Evolutionary conservation across 2,113 vertebrate species (phyloP), one percentile per base, ranked within the genome.

Genomic region (Fulica atra): DNA sequence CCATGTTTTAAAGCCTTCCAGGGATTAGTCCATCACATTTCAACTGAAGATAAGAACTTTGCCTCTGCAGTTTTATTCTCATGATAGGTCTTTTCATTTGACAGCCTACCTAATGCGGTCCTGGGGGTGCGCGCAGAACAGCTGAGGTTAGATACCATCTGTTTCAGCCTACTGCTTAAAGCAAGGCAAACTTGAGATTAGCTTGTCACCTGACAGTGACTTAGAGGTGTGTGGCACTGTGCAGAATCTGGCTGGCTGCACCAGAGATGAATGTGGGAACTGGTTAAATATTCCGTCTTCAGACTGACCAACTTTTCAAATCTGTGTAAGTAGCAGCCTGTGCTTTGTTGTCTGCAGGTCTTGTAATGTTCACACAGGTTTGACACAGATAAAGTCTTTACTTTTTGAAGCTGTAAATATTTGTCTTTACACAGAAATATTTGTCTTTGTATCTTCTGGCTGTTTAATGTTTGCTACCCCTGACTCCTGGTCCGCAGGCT

Each of bases 81-180:
- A 18, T 69, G 71, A 36, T 60, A 79, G 60, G 40, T 40, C 73
- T 89, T 59, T 89, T 89, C 35, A 21, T 95, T 77, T 86, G 81
- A 84, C 79, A 70, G 36, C 76, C 71, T 81, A 80, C 44, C 68
- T 78, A 63, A 46, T 44, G 71, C 2, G 3, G 51, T 72, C 81
- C 81, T 38, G 46, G 80, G 44, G 86, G 38, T 74, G 53, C 72
- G 29, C 0, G 0, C 53, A 64, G 80, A 70, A 13, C 19, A 74
- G 26, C 83, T 79, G 91, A 60, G 61, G 80, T 64, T 81, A 54
- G 86, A 74, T 70, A 78, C 84, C 60, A 74, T 92, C 94, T 96
- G 60, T 54, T 91, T 68, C 81, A 95, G 80, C 72, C 80, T 74
- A 12, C 74, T 81, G 80, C 90, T 84, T 92, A 78, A 70, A 93